These are phyloP conservation scores for Microtus ochrogaster DNA, from an alignment of 2,113 vertebrate species.

Conservation along the genomic window DNA sequence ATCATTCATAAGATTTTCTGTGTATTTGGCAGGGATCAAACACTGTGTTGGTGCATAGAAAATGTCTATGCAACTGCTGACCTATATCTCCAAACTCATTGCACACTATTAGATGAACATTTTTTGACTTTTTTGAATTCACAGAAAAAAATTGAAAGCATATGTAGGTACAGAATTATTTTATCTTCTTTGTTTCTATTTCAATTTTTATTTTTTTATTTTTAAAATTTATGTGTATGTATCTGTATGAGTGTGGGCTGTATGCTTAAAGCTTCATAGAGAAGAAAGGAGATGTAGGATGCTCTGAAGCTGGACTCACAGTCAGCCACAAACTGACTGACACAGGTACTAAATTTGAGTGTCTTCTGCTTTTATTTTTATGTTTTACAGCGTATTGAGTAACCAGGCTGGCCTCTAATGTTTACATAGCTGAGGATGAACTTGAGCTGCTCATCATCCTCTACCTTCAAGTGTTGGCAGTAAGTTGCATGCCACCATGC, in stretches of 20 bases:
- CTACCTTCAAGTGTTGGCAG: neutral
- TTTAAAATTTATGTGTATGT: neutral
- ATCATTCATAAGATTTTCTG: neutral
- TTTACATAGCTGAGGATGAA: neutral
- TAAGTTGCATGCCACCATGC: neutral
- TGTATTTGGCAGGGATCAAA: neutral
- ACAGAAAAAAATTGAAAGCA: neutral
- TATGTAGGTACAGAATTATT: neutral
- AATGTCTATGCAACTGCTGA: neutral
- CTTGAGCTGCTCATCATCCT: neutral
- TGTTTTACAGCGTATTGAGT: neutral
- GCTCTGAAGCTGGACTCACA: neutral
- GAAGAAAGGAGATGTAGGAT: neutral
- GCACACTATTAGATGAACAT: neutral
- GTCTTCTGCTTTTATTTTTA: neutral
- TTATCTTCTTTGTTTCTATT: neutral
- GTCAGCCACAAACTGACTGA: neutral
- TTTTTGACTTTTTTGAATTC: neutral
- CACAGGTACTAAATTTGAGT: neutral
- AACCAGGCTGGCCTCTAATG: neutral
- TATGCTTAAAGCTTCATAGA: neutral
- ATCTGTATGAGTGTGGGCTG: neutral
- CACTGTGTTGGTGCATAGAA: neutral
- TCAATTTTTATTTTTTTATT: neutral
- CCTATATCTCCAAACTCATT: neutral